A percentile compares a stretch with the other conserved stretches of the same genome.
phyloP scores from a whole-genome alignment of 2,113 vertebrate genomes.

The Noctilio leporinus region DNA sequence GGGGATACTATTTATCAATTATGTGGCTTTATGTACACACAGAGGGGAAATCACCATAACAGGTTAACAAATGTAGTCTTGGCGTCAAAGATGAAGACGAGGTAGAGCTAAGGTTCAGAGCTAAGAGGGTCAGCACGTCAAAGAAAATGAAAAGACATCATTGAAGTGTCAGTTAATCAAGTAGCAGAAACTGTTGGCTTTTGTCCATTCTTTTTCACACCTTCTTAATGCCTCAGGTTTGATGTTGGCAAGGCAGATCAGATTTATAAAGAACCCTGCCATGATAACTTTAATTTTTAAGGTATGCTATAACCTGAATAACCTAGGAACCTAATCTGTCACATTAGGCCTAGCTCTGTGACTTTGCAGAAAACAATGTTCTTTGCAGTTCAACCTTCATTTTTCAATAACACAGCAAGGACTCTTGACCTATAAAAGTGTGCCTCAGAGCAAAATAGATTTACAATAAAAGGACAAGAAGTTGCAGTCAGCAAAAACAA shows the following conservation, averaged over 20 bases:
- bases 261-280: not conserved
- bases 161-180: not conserved
- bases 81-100: not conserved
- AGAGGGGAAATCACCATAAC: not conserved
- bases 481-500: slow-evolving; percentile 22
- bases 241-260: not conserved
- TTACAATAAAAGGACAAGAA: slow-evolving; percentile 53
- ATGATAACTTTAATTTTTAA: not conserved
- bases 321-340: not conserved
- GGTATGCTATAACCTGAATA: not conserved
- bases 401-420: slow-evolving; percentile 19
- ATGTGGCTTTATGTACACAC: not conserved
- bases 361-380: not conserved
- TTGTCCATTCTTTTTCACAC: not conserved
- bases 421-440: slow-evolving; percentile 46
- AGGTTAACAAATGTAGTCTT: not conserved
- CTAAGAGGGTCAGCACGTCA: not conserved
- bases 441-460: slow-evolving; percentile 27
- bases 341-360: not conserved
- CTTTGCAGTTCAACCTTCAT: slow-evolving; percentile 5
- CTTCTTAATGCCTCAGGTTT: not conserved
- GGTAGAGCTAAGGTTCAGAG: not conserved
- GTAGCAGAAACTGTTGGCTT: not conserved
- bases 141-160: not conserved
- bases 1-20: not conserved